Percentiles rank a stretch among this genome's conserved stretches.
Conservation (phyloP, 30 jellyfish, hydroid and myxozoan genomes). For the Cassiopea andromeda region DNA sequence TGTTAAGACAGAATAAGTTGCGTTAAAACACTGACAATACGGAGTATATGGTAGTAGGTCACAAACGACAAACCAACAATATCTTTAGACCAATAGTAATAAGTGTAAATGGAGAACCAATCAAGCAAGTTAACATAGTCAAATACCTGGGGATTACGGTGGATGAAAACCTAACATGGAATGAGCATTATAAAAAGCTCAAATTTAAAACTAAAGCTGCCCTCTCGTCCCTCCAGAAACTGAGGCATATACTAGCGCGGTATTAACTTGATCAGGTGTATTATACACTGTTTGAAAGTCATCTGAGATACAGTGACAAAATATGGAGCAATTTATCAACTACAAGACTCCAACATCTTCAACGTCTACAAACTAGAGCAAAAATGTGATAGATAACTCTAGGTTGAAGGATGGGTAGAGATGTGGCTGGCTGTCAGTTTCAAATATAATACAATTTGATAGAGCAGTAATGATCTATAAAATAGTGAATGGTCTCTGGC, state of each 20-base stretch:
- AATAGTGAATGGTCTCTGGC: background rate
- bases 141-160: no score
- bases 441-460: background rate
- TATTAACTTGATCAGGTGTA: background rate
- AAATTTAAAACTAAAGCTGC: background rate
- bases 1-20: no score
- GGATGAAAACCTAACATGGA: no score
- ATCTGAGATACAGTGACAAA: conserved; percentile 11
- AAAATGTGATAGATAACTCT: conserved; percentile 3
- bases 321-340: conserved; percentile 17
- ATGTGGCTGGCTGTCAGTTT: conserved; percentile 4
- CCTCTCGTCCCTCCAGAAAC: conserved; percentile 19
- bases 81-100: no score
- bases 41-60: no score
- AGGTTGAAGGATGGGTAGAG: conserved; percentile 11
- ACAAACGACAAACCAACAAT: no score
- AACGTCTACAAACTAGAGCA: conserved; percentile 18
- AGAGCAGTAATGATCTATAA: no score
- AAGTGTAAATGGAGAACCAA: no score
- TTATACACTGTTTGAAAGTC: background rate
- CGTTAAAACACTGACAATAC: no score
- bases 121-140: no score
- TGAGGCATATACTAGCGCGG: background rate
- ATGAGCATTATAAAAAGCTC: no score
- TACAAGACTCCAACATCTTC: conserved; percentile 7